Conservation (phyloP, 2,888 invertebrate genomes). For the Drosophila neonasuta region DNA sequence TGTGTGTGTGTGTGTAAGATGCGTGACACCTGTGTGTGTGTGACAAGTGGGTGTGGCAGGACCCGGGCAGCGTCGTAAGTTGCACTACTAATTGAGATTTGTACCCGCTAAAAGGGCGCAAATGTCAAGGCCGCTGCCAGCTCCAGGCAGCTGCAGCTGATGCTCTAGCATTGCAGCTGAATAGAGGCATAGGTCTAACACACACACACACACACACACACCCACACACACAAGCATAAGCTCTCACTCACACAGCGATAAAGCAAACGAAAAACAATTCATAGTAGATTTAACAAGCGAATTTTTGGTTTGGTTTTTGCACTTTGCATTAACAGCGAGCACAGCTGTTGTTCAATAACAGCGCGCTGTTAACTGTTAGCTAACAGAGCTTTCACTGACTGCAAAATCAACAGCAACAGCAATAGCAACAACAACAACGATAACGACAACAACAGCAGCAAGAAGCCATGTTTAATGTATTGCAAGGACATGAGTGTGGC, state of each 20-base stretch:
- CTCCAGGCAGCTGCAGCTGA: slow-evolving; percentile 38
- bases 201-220: slow-evolving; percentile 6
- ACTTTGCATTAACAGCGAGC: slow-evolving; percentile 51
- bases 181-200: slow-evolving; percentile 15
- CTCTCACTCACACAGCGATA: slow-evolving; percentile 11
- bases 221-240: background rate
- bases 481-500: slow-evolving; percentile 81
- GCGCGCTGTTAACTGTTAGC: slow-evolving; percentile 50
- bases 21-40: slow-evolving; percentile 47
- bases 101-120: slow-evolving; percentile 61
- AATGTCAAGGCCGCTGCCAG: slow-evolving; percentile 68
- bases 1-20: slow-evolving; percentile 1
- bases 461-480: slow-evolving; percentile 72
- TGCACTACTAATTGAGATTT: slow-evolving; percentile 66
- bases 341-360: slow-evolving; percentile 55
- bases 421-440: slow-evolving; percentile 25
- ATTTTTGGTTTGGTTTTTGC: slow-evolving; percentile 10
- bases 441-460: slow-evolving; percentile 47
- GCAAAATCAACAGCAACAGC: slow-evolving; percentile 42
- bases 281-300: slow-evolving; percentile 23
- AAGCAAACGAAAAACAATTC: slow-evolving; percentile 33
- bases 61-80: slow-evolving; percentile 63
- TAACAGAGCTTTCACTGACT: slow-evolving; percentile 65
- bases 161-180: slow-evolving; percentile 17
- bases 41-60: slow-evolving; percentile 62